Base-by-base conservation (phyloP, 2,888 invertebrate species). In the Arctia plantaginis region DNA sequence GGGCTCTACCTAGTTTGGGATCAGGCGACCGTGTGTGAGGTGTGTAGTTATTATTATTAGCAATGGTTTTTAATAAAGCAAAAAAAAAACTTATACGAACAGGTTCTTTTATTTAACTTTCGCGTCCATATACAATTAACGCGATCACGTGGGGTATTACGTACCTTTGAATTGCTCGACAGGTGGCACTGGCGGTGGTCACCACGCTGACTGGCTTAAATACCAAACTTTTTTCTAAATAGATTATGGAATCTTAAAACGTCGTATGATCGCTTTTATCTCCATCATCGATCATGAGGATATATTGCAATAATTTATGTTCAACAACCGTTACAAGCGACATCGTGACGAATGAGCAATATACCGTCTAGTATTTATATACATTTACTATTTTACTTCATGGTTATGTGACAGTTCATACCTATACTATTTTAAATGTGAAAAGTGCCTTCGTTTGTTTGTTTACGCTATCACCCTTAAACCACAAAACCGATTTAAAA, bases 221-320 rank as follows among this genome's bases (percentile, higher is more conserved):
- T 55, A 12, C 23, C 12, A 3, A 51, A 20, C n/a, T 55, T 23
- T 55, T 55, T 55, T 55, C 51, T 51, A 23, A 23, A 23, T 55
- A 55, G n/a, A n/a, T 55, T 55, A 55, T 55, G 51, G 12, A 55
- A 55, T 55, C 51, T 55, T 55, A 55, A 55, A 55, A 55, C n/a
- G 7, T n/a, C 51, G 51, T n/a, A 55, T 55, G 23, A 23, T n/a
- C 12, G 10, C 12, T 55, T 55, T 55, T 55, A 55, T 55, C 51
- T 55, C 51, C 23, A 51, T 10, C 51, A 51, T 51, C 51, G 51
- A 51, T 51, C 51, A 51, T 51, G 23, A 51, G 51, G 23, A 23
- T 55, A 55, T 55, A 55, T 55, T 10, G 12, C 3, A n/a, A n/a
- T 55, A n/a, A 12, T n/a, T 55, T n/a, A 23, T 55, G 51, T 55